These are phyloP conservation scores for Epirrhoe alternata DNA, from an alignment of 2,888 invertebrate genomes.

Conservation along the genomic window DNA sequence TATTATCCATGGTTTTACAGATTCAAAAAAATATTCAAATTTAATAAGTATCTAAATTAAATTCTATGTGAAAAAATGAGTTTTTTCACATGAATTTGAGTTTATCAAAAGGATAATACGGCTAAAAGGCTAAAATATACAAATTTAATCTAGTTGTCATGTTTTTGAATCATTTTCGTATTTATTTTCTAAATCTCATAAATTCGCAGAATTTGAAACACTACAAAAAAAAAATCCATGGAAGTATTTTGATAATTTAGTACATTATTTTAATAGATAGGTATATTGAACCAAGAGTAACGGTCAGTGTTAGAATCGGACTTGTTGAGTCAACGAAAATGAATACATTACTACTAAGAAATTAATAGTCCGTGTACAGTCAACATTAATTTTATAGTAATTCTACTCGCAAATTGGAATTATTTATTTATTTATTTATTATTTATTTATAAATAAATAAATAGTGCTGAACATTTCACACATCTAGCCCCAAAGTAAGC, in stretches of 20 bases:
- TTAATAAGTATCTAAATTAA: no score
- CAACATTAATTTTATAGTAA: background rate
- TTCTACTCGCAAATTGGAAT: no score
- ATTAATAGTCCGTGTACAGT: slow-evolving; percentile 7
- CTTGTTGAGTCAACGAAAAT: slow-evolving; percentile 18
- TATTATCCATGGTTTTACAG: no score
- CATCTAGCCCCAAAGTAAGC: no score
- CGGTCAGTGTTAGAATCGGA: slow-evolving; percentile 27
- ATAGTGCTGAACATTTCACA: no score
- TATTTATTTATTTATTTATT: no score
- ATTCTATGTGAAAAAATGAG: background rate
- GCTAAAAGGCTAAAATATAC: background rate
- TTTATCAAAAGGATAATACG: background rate
- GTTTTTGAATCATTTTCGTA: background rate
- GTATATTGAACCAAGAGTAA: slow-evolving; percentile 49
- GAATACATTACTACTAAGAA: slow-evolving; percentile 22
- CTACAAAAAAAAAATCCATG: background rate
- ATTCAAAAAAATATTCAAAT: no score
- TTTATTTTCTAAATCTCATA: background rate
- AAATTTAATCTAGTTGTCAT: background rate
- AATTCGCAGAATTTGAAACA: background rate
- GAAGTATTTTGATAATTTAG: slow-evolving; percentile 11
- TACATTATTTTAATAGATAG: slow-evolving; percentile 39
- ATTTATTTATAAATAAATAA: no score
- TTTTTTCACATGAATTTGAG: background rate